These are phyloP conservation scores for Platycercus adscitus DNA, from an alignment of 2,113 vertebrate species.

Conservation along the genomic window DNA sequence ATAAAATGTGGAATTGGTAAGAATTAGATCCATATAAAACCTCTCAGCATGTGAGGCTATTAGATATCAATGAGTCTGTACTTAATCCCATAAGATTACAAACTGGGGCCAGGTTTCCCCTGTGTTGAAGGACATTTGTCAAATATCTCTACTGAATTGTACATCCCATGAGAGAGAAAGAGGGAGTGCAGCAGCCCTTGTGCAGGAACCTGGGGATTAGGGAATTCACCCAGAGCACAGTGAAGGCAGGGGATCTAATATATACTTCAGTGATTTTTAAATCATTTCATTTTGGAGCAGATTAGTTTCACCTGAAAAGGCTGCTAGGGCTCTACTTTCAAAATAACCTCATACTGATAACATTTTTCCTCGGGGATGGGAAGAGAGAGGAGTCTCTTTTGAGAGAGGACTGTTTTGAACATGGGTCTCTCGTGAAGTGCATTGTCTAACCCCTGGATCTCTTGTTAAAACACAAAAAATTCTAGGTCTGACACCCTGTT, in stretches of 20 bases:
- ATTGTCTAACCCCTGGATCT: neutral
- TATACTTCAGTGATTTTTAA: neutral
- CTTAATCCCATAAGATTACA: neutral
- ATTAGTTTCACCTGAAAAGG: neutral
- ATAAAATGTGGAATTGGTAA: neutral
- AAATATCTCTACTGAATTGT: neutral
- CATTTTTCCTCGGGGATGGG: neutral
- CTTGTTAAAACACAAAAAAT: neutral
- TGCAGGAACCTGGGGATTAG: neutral
- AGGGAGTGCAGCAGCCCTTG: neutral
- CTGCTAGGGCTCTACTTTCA: neutral
- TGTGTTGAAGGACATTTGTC: neutral
- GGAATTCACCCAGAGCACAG: neutral
- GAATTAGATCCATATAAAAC: neutral
- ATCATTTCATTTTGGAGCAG: neutral
- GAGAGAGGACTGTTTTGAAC: neutral
- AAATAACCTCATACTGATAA: neutral
- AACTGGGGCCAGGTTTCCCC: neutral
- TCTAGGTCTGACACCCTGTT: accelerated
- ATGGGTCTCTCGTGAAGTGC: accelerated
- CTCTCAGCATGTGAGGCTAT: neutral
- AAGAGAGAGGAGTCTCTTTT: neutral
- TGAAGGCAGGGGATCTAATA: neutral
- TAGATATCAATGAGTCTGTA: neutral
- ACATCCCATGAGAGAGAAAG: neutral